These are phyloP conservation scores for Hydra vulgaris DNA, from an alignment of 30 jellyfish, hydroid and myxozoan species.

Conservation along the genomic window DNA sequence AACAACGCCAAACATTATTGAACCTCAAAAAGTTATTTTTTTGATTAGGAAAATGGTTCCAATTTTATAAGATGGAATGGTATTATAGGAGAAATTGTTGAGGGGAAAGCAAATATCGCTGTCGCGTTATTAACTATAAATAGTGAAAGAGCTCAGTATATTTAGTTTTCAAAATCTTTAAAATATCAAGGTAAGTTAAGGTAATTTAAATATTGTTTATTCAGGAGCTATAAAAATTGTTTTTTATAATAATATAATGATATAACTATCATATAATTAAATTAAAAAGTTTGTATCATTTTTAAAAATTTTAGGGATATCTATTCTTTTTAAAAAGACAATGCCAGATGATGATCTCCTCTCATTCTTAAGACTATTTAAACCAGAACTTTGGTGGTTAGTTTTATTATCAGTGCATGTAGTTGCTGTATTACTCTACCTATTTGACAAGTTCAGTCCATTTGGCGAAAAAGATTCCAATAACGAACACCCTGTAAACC, in stretches of 20 bases:
- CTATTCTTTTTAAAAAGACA: constrained; percentile 64
- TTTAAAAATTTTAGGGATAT: constrained; percentile 18
- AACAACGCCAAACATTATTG: no score
- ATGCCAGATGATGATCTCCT: constrained; percentile 39
- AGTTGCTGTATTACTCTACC: constrained; percentile 67
- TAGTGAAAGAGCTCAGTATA: constrained; percentile 83
- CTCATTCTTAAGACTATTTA: constrained; percentile 79
- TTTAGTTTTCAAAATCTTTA: constrained; percentile 81
- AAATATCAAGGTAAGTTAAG: constrained; percentile 92
- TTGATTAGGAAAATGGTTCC: constrained; percentile 54
- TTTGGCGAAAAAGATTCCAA: no score
- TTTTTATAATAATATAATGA: no score
- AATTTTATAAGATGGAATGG: constrained; percentile 79
- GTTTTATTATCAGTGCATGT: constrained; percentile 84
- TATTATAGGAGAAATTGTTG: constrained; percentile 67
- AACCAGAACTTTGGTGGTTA: constrained; percentile 76
- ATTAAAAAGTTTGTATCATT: no score
- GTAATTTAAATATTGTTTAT: no score
- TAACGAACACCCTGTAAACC: constrained; percentile 66
- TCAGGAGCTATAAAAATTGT: no score
- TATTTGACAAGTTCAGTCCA: constrained; percentile 79
- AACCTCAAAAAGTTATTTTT: no score
- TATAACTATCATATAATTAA: no score
- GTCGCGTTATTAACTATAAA: constrained; percentile 69
- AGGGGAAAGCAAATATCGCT: constrained; percentile 73